A percentile compares a stretch with the other conserved stretches of the same genome.
Evolutionary conservation across 1,140 invertebrate species (phyloP).

Genomic region (Leptinotarsa texana): DNA sequence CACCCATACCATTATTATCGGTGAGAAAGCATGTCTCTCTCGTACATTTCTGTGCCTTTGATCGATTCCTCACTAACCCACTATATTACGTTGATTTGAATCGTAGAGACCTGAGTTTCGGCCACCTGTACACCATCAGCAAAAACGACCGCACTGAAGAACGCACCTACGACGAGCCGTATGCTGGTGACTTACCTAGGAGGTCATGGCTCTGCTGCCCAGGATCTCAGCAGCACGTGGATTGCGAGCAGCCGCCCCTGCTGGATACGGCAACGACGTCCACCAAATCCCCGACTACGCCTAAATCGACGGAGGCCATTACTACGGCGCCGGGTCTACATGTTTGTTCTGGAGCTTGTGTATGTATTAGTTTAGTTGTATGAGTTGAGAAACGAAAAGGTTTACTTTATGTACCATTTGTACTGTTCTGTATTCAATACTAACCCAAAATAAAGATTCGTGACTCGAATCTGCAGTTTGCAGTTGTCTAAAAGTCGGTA

Average conservation of each 20-base stretch:
- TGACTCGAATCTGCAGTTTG: too few species aligned
- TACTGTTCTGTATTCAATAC: too few species aligned
- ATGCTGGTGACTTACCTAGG: constrained; percentile 50
- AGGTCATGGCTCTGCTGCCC: constrained; percentile 55
- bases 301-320: constrained; percentile 35
- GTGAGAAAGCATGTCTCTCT: not conserved
- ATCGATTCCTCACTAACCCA: not conserved
- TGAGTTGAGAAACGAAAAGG: too few species aligned
- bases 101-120: constrained; percentile 45
- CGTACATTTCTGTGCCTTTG: not conserved
- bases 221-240: constrained; percentile 44
- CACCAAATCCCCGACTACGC: constrained; percentile 36
- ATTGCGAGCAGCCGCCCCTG: constrained; percentile 47
- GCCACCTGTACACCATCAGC: constrained; percentile 53
- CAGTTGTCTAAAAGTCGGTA: too few species aligned
- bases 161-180: constrained; percentile 55
- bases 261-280: constrained; percentile 39
- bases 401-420: too few species aligned
- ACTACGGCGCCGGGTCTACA: constrained; percentile 47
- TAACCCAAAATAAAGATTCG: too few species aligned
- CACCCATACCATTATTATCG: too few species aligned
- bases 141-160: constrained; percentile 47
- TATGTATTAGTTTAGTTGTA: constrained; percentile 44
- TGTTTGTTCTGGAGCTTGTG: constrained; percentile 49
- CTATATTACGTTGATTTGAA: not conserved